Base-by-base conservation (phyloP, 2,888 invertebrate genomes). In the Tridacna crocea region DNA sequence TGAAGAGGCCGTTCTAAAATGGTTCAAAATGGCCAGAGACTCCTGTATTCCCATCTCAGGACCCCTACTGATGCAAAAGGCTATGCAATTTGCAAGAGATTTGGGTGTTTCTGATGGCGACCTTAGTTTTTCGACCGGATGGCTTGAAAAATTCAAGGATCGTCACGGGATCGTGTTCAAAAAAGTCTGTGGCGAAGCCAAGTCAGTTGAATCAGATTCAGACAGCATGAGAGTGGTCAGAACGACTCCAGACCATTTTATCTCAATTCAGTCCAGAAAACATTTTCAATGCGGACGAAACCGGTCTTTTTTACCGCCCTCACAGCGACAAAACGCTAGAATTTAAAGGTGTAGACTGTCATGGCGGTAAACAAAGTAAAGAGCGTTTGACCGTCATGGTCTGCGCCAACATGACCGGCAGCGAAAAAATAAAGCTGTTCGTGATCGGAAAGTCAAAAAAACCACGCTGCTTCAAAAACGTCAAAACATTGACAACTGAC, bases 231-330 rank as follows among this genome's bases (percentile, higher is more conserved):
- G 72, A 72, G 12, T 75, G 79, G 78, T 17, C 55, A 15, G 17
- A n/a, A 6, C 61, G n/a, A 72, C 58, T 77, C 0, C 0, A 46
- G 17, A 11, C 82, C 83, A 65, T 85, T 17, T 51, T 80, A 10
- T 36, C 77, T 68, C 78, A 78, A 13, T 90, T 83, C 73, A 26
- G 19, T 0, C 79, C 88, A 24, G 60, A 76, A 12, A 77, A 88
- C 63, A 86, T 89, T 46, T 88, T 75, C 79, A 88, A 89, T 55
- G 82, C 85, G 24, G 87, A 88, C 61, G 87, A 88, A 74, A 89
- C 88, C 0, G 79, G 79, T 11, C 17, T 88, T 19, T 89, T 88
- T 76, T 89, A 65, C 75, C 66, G 73, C 24, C 58, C 80, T 24
- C 75, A 85, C 22, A n/a, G 84, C 0, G 77, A 85, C 26, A 81